A percentile compares a stretch with the other conserved stretches of the same genome.
Evolutionary conservation across 2,797 vertebrate genomes (phyloP).

Genomic region (Melanotaenia parkinsoni): DNA sequence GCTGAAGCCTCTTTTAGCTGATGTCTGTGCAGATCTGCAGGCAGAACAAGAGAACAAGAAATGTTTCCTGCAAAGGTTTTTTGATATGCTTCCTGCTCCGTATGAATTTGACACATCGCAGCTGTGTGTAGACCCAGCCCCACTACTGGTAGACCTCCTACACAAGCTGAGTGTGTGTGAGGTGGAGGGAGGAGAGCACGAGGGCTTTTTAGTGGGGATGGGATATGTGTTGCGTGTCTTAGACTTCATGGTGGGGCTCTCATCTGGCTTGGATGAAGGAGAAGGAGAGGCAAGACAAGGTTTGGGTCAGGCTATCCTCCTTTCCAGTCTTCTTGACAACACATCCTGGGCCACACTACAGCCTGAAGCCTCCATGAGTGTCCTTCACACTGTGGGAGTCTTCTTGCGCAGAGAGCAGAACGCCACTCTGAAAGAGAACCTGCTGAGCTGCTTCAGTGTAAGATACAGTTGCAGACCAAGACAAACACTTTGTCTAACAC

Average conservation of each 20-base stretch:
- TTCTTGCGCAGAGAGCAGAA: constrained; percentile 86
- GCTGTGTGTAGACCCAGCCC: constrained; percentile 84
- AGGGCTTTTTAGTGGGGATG: constrained; percentile 81
- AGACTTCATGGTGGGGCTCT: constrained; percentile 87
- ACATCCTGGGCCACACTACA: constrained; percentile 85
- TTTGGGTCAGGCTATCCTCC: constrained; percentile 88
- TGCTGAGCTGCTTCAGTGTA: constrained; percentile 93
- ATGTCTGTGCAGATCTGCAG: constrained; percentile 76
- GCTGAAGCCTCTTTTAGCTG: constrained; percentile 72
- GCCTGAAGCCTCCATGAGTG: constrained; percentile 83
- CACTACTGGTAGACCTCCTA: constrained; percentile 83
- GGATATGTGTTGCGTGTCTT: constrained; percentile 88
- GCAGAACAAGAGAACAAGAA: constrained; percentile 72
- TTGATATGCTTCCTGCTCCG: constrained; percentile 85
- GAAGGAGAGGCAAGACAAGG: constrained; percentile 85
- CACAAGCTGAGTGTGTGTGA: constrained; percentile 85
- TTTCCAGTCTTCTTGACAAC: constrained; percentile 92
- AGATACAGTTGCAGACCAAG: constrained; percentile 62
- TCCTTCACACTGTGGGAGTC: constrained; percentile 86
- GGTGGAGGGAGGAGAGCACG: constrained; percentile 79
- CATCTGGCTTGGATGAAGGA: constrained; percentile 80
- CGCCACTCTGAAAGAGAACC: constrained; percentile 82
- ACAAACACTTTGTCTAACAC: constrained; percentile 14
- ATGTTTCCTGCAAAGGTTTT: constrained; percentile 88
- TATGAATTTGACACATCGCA: constrained; percentile 85